These are phyloP conservation scores for Melangyna quadrimaculata DNA, from an alignment of 2,888 invertebrate species.

Conservation along the genomic window DNA sequence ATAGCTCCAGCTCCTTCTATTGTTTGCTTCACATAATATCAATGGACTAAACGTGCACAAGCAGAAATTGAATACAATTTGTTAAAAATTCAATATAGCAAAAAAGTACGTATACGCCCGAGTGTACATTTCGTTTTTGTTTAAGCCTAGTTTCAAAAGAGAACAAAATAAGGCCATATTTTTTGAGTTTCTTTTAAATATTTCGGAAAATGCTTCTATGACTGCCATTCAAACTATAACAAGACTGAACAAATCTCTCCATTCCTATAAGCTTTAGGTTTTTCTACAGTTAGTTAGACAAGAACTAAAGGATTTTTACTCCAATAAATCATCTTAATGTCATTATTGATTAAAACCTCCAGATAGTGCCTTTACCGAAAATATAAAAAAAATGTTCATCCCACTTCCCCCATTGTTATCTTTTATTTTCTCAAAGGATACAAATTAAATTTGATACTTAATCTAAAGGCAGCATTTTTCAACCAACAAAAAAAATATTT, in stretches of 20 bases:
- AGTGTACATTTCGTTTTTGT: too few relatives aligned
- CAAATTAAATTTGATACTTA: constrained; percentile 21
- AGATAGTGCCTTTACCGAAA: not conserved
- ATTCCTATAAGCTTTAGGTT: not conserved
- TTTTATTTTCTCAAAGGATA: not conserved
- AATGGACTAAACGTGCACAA: too few relatives aligned
- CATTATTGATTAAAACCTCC: not conserved
- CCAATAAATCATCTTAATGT: not conserved
- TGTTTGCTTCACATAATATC: too few relatives aligned
- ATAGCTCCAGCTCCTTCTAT: too few relatives aligned
- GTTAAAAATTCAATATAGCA: too few relatives aligned
- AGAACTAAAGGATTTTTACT: not conserved
- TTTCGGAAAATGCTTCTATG: too few relatives aligned
- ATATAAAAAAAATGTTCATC: not conserved
- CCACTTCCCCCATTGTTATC: not conserved
- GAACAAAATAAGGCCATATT: too few relatives aligned
- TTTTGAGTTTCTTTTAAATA: too few relatives aligned
- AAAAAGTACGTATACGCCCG: too few relatives aligned
- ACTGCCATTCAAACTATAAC: too few relatives aligned
- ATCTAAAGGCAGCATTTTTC: constrained; percentile 8
- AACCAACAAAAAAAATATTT: not conserved
- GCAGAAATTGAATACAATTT: too few relatives aligned
- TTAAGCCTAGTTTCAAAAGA: too few relatives aligned
- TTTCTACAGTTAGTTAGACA: not conserved
- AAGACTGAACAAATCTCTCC: not conserved